phyloP scores from a whole-genome alignment of 2,888 invertebrate species.

The Trachelus stipa region DNA sequence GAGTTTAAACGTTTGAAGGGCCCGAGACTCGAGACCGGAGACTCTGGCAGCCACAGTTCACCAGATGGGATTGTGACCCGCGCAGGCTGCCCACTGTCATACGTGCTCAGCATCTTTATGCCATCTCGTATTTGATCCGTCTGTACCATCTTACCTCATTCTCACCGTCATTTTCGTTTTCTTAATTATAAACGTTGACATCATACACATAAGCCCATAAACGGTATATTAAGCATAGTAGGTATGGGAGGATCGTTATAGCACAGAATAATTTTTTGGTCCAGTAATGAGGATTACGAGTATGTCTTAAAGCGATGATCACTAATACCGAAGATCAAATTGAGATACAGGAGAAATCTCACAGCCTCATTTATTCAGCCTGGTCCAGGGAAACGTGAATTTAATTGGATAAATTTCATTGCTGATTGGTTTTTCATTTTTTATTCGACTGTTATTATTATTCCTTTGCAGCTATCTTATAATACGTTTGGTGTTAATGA shows the following conservation, averaged over 20 bases:
- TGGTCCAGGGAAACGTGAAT: background rate
- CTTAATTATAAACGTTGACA: background rate
- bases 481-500: background rate
- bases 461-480: background rate
- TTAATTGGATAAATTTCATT: background rate
- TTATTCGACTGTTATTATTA: background rate
- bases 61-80: conserved; percentile 64
- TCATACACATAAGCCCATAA: conserved; percentile 14
- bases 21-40: conserved; percentile 29
- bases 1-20: conserved; percentile 51
- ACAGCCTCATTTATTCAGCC: background rate
- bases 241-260: background rate
- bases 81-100: conserved; percentile 51
- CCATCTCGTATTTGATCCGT: conserved; percentile 8
- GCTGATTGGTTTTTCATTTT: background rate
- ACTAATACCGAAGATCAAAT: background rate
- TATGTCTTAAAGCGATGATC: background rate
- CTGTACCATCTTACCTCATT: background rate
- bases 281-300: background rate
- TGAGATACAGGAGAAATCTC: background rate
- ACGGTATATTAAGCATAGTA: background rate
- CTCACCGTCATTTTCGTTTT: background rate
- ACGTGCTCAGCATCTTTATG: conserved; percentile 55
- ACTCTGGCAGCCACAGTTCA: conserved; percentile 43
- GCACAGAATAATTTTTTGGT: background rate